Base-by-base conservation (phyloP, 2,113 vertebrate species). In the Phoxinus phoxinus region DNA sequence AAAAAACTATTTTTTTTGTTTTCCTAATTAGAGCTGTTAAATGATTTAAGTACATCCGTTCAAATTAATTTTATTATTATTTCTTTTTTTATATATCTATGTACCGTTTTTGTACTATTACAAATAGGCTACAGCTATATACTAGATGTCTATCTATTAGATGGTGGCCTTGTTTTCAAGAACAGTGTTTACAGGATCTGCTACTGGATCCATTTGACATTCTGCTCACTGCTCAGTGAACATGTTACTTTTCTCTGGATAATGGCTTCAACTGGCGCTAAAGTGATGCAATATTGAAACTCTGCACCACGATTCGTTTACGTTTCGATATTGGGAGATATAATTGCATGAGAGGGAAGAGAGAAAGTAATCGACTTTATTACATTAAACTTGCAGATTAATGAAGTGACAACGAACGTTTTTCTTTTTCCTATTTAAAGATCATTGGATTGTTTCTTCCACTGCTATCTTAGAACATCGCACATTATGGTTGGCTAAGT, bases 151-250 rank as follows among this genome's bases (percentile, higher is more conserved):
- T 5, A 74, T 48, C 10, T 23, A 74, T 48, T 9, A 44, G 37
- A 75, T 30, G 44, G n/a, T 48, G n/a, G 72, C 13, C 44, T 35
- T 75, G 44, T 75, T 51, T 75, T 75, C 41, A 46, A n/a, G 44
- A 75, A 27, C 5, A 3, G 4, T 41, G 32, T 69, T 35, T 69
- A 69, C 7, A 35, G 7, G 17, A 10, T 69, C 65, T 69, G 65
- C 17, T 69, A 35, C 84, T 74, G 19, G 32, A 84, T 12, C 48
- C 41, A 13, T 63, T 88, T 83, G 79, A 69, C 71, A 81, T 91
- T 84, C 85, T 46, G 79, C 75, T 88, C 87, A 84, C 61, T 65
- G 25, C 25, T 32, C 48, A 51, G 83, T 83, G 81, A 61, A 58
- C 46, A 71, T 10, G 58, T 56, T 86, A 27, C 77, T 81, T 63